Evolutionary conservation across 1,140 invertebrate species (phyloP), one percentile per base, ranked within the genome.

Genomic region (Drosophila triauraria): DNA sequence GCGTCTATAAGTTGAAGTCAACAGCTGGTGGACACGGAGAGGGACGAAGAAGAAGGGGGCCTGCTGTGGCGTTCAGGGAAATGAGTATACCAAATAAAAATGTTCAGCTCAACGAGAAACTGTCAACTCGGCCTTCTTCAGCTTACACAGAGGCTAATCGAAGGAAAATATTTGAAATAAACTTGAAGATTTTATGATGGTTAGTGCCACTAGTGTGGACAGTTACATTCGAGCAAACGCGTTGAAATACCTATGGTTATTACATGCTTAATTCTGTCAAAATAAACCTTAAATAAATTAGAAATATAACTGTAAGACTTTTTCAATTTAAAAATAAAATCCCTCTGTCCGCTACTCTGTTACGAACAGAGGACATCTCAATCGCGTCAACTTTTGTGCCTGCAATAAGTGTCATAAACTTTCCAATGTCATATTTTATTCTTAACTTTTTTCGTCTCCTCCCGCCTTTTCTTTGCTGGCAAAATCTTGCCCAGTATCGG

Each of bases 31-130:
- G 17, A 20, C 15, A 1, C 32, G 13, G 4, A n/a, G 17, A 6
- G 30, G 20, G 43, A 10, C n/a, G 20, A 42, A 23, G 53, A 5
- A 17, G 53, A 5, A 13, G 17, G 40, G 13, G 38, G 13, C 12
- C 32, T 71, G 53, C 30, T 25, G 40, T 27, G 32, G 64, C 68
- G 43, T 72, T 59, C 63, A 65, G 51, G 77, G 61, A 82, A 87
- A 80, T 87, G 71, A 87, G 62, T 48, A 78, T 46, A 77, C 67
- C 57, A 85, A 90, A 90, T 85, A 81, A 80, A 88, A 88, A 88
- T 90, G 75, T 84, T 79, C 17, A 78, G 68, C 57, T 61, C 63
- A 68, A 61, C 38, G 67, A 60, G 35, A 77, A 69, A 53, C 57
- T 75, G 71, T 64, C 72, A 64, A 65, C 57, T 67, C 76, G 47